A percentile compares a stretch with the other conserved stretches of the same genome.
These are phyloP conservation scores for Corvus moneduloides DNA, from an alignment of 2,113 vertebrate species.

Conservation along the genomic window DNA sequence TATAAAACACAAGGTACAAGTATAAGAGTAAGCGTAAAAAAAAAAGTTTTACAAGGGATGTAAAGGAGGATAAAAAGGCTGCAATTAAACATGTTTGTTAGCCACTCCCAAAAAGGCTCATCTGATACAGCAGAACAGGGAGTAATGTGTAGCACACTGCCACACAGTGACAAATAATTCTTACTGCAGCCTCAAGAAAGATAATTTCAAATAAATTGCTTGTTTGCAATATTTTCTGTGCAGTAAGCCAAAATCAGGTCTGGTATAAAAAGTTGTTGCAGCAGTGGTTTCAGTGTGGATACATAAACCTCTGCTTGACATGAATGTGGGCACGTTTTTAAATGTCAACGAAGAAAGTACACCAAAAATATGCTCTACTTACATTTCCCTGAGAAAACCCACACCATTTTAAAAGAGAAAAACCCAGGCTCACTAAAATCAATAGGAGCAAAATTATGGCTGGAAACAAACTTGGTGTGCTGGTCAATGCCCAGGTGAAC, in stretches of 20 bases:
- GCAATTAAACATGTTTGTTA: background rate
- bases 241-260: background rate
- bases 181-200: conserved; percentile 10
- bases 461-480: background rate
- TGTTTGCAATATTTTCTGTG: background rate
- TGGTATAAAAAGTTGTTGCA: background rate
- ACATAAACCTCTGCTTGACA: background rate
- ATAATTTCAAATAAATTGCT: background rate
- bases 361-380: background rate
- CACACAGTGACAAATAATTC: conserved; percentile 33
- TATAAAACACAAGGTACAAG: background rate
- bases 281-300: background rate
- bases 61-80: background rate
- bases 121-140: background rate
- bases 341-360: background rate
- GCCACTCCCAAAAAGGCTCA: background rate
- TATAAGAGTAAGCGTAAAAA: background rate
- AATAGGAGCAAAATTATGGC: fast-evolving
- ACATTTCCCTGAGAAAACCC: fast-evolving
- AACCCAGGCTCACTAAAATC: background rate
- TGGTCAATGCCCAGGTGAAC: background rate
- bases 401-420: background rate
- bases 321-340: background rate
- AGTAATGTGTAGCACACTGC: conserved; percentile 10
- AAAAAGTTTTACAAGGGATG: fast-evolving